Evolutionary conservation across 64 coral and sea anemone species (phyloP), one percentile per base, ranked within the genome.

Genomic region (Stylophora pistillata): DNA sequence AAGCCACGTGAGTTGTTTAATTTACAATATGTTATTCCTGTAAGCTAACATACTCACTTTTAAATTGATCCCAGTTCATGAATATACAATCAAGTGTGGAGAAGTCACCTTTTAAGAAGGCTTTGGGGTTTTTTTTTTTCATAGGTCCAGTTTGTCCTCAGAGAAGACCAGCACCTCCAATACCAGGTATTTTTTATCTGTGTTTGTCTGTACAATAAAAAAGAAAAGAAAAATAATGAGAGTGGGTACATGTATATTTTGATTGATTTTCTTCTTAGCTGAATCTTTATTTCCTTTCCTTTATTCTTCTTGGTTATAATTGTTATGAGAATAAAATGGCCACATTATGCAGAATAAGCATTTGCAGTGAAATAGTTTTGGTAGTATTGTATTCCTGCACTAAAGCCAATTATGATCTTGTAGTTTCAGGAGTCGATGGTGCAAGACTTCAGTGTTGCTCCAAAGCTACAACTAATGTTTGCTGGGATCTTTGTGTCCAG

Each of bases 371-470:
- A 6, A 6, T n/a, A 4, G 25, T 66, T 66, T 26, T 26, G 23
- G 5, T 68, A 1, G 64, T 21, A 68, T 21, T 26, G 26, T 68
- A 23, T 68, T 68, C 20, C 26, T n/a, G 26, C 64, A 68, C 26
- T 10, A 1, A 25, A 3, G 17, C 17, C 33, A n/a, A n/a, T n/a
- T 30, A 17, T 73, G 54, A 57, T 57, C 57, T 74, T 47, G 34
- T 68, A 55, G 76, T 47, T 81, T 56, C 55, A 65, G 94, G 89
- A 31, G 71, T 96, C 60, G 94, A 96, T 52, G 80, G 90, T 65
- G 94, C 94, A 37, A 96, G 77, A 41, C 82, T 93, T 34, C 94
- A 96, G 63, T 96, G 94, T 63, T 96, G 94, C 66, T 89, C 94
- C 21, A 96, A 96, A 60, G 94, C 94, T 26, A 56, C 37, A 18